These are phyloP conservation scores for Garrulus glandarius DNA, from an alignment of 2,797 vertebrate species.

Conservation along the genomic window DNA sequence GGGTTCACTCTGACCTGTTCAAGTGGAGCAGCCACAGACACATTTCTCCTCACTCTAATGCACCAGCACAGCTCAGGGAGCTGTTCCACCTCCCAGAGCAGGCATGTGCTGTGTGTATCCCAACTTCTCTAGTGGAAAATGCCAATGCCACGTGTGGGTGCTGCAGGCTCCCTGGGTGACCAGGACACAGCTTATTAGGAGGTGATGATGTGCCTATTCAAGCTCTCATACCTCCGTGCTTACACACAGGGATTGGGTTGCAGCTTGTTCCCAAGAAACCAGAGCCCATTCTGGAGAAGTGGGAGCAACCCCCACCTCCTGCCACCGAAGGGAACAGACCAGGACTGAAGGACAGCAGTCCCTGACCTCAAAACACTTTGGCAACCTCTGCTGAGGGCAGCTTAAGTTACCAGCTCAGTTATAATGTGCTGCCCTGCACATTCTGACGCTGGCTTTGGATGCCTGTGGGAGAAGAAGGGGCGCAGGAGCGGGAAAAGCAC, in stretches of 20 bases:
- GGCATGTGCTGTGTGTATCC: background rate
- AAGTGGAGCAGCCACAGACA: background rate
- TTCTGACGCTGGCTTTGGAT: background rate
- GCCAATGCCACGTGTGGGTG: background rate
- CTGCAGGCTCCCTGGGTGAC: background rate
- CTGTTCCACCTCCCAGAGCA: background rate
- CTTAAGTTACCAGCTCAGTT: background rate
- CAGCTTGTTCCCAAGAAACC: background rate
- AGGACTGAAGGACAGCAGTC: background rate
- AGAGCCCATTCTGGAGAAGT: background rate
- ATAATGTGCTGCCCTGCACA: background rate
- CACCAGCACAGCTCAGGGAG: background rate
- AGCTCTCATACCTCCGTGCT: background rate
- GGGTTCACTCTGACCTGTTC: background rate
- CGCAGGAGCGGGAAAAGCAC: background rate
- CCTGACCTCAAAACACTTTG: background rate
- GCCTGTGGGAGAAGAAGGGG: background rate
- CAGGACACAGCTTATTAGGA: background rate
- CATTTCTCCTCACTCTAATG: background rate
- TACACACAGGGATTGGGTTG: background rate
- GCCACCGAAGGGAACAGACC: background rate
- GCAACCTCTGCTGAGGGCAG: background rate
- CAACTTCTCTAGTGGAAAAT: conserved; percentile 35
- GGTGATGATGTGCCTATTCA: background rate
- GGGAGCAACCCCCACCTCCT: background rate